Base-by-base conservation (phyloP, 1,140 invertebrate genomes). In the Trissolcus basalis region DNA sequence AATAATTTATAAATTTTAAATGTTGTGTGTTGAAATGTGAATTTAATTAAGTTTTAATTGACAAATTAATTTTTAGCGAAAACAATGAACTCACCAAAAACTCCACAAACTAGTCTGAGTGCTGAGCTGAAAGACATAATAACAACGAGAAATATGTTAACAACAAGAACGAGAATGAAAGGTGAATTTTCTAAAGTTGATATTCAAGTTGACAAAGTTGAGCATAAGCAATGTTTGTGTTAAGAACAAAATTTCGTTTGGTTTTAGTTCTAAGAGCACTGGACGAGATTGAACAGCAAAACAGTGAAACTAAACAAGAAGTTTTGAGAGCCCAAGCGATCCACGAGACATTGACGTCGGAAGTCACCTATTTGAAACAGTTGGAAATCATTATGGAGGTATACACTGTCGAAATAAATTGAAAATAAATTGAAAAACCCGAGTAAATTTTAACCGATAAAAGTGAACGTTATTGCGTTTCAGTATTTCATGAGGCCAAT, bases 281-380 rank as follows among this genome's bases (percentile, higher is more conserved):
- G 12, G 89, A 91, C 69, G 84, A 90, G 70, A 82, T 89, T 33
- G 85, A 89, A 69, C 81, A 78, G 77, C 83, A 86, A 65, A 84
- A 79, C 45, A 79, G 84, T 43, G 82, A 88, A 36, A 85, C 86
- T 33, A 90, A 86, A 50, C 81, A 90, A 19, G 82, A 84, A 36
- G 83, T 80, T 19, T 85, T 91, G 35, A 89, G 90, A 61, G 67
- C 81, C 16, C 90, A 91, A 83, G 89, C 90, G 13, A 88, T 93
- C 33, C 86, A 91, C 77, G 93, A 94, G 88, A 91, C 94, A 63
- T 89, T 94, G 59, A 90, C 90, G n/a, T 93, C 93, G 35, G 93
- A 95, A 88, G 89, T 91, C 50, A 90, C 90, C 12, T 95, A 95
- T 82, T 82, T 94, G 12, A 87, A 90, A 43, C 93, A 94, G 80